Evolutionary conservation across 2,888 invertebrate species (phyloP).

Genomic region (Apamea crenata): DNA sequence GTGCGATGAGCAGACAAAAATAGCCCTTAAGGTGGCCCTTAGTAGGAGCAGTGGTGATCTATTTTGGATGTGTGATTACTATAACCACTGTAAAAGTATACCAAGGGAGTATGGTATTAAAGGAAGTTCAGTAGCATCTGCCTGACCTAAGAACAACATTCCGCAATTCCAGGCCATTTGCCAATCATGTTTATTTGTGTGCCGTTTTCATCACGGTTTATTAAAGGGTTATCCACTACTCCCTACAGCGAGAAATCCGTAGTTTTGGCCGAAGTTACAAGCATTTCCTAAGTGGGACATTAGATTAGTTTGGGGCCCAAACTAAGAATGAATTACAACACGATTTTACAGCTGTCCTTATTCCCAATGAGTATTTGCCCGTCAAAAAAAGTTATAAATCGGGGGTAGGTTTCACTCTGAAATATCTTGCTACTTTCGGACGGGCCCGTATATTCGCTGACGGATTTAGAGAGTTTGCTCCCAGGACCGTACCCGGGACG

Average conservation of each 20-base stretch:
- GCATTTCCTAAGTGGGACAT: not conserved
- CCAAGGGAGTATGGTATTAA: not conserved
- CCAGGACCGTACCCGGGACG: too few species aligned
- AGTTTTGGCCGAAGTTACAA: too few species aligned
- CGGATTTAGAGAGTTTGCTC: not conserved
- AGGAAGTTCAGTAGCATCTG: too few species aligned
- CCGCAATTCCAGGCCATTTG: not conserved
- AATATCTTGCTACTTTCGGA: not conserved
- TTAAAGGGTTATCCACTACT: not conserved
- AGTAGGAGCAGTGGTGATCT: too few species aligned
- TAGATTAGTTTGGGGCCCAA: not conserved
- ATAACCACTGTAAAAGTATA: not conserved
- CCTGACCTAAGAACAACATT: not conserved
- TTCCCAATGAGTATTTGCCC: not conserved
- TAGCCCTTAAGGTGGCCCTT: not conserved
- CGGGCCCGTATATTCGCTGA: not conserved
- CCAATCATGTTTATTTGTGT: not conserved
- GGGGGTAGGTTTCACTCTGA: not conserved
- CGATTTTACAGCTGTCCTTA: not conserved
- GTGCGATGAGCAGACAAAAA: not conserved
- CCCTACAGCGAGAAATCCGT: too few species aligned
- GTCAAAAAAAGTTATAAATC: not conserved
- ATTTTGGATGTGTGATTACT: not conserved
- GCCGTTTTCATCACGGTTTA: constrained; percentile 5
- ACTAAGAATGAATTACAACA: not conserved